These are phyloP conservation scores for Zosterops lateralis DNA, from an alignment of 2,113 vertebrate genomes.

Conservation along the genomic window DNA sequence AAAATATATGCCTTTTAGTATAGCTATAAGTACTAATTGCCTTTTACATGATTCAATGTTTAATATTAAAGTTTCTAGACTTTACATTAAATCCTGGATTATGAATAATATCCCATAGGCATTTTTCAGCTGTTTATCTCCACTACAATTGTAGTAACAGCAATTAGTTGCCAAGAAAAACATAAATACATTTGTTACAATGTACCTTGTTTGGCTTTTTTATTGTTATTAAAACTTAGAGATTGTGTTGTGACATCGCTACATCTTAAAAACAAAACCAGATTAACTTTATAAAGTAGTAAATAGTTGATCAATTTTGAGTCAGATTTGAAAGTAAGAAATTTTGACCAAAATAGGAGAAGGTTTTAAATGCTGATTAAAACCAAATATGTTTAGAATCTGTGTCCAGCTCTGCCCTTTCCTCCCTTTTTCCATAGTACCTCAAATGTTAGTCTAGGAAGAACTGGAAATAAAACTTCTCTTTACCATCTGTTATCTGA, in stretches of 20 bases:
- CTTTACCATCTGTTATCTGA: slow-evolving; percentile 23
- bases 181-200: not conserved
- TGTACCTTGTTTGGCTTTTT: not conserved
- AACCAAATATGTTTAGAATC: not conserved
- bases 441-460: not conserved
- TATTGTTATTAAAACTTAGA: not conserved
- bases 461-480: not conserved
- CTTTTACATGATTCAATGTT: not conserved
- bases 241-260: not conserved
- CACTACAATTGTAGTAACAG: not conserved
- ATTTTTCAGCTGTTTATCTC: not conserved
- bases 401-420: not conserved
- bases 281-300: not conserved
- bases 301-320: not conserved
- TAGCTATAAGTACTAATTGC: not conserved
- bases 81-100: not conserved
- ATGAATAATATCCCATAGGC: not conserved
- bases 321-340: not conserved
- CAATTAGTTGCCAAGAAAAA: not conserved
- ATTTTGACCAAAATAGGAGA: not conserved
- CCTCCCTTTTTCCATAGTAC: not conserved
- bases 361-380: not conserved
- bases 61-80: not conserved
- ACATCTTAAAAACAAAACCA: not conserved
- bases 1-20: not conserved